phyloP scores from a whole-genome alignment of 2,797 vertebrate genomes.

The Cirrhinus molitorella region DNA sequence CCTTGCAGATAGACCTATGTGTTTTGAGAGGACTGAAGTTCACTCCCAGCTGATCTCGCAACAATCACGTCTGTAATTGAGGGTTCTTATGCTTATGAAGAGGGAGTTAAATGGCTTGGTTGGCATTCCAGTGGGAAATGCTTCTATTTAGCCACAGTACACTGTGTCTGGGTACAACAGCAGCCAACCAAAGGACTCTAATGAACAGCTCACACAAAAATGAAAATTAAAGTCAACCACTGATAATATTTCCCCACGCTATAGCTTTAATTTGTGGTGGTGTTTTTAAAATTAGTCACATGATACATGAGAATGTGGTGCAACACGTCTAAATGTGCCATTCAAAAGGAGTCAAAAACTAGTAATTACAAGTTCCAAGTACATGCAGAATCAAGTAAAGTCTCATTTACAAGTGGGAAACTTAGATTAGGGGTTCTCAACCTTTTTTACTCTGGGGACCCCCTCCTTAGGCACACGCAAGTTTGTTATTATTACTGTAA shows the following conservation, averaged over 20 bases:
- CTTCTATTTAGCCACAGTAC: constrained; percentile 12
- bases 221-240: neutral
- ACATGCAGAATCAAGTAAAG: too few species aligned
- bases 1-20: neutral
- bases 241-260: neutral
- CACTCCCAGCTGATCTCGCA: neutral
- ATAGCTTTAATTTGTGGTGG: neutral
- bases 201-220: neutral
- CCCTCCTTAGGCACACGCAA: too few species aligned
- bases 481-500: too few species aligned
- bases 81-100: constrained; percentile 3
- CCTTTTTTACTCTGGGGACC: too few species aligned
- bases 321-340: too few species aligned
- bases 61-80: neutral
- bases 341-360: too few species aligned
- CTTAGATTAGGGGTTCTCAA: too few species aligned
- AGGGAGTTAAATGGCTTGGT: constrained; percentile 14
- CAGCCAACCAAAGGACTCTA: neutral
- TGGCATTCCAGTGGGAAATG: constrained; percentile 15
- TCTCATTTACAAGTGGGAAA: too few species aligned
- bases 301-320: too few species aligned
- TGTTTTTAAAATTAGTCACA: neutral
- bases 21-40: constrained; percentile 9
- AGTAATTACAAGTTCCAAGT: too few species aligned
- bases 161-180: neutral